These are phyloP conservation scores for Columba guinea DNA, from an alignment of 2,797 vertebrate genomes.

Conservation along the genomic window DNA sequence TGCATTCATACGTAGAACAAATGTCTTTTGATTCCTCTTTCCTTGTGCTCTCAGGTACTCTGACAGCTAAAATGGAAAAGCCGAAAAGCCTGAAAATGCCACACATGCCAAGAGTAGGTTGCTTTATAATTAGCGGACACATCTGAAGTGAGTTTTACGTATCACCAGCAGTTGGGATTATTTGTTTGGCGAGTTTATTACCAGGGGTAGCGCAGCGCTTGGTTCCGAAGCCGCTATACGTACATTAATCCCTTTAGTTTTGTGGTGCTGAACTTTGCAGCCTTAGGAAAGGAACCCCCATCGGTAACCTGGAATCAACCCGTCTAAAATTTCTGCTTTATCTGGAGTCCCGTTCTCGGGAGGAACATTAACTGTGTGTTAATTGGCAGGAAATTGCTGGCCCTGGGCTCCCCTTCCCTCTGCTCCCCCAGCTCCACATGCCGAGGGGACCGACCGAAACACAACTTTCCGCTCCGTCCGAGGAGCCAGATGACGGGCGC, in stretches of 20 bases:
- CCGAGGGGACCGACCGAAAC: constrained; percentile 60
- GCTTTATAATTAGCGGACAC: neutral
- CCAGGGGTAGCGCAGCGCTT: neutral
- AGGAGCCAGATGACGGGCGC: constrained; percentile 71
- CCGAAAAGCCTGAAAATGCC: neutral
- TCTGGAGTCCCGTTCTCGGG: constrained; percentile 34
- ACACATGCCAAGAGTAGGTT: neutral
- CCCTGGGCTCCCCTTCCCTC: neutral
- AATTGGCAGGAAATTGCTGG: constrained; percentile 70
- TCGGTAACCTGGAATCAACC: constrained; percentile 6
- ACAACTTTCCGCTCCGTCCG: constrained; percentile 69
- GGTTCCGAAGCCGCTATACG: neutral
- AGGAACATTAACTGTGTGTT: constrained; percentile 63
- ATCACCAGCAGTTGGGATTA: neutral
- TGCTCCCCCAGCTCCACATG: neutral
- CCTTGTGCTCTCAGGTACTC: constrained; percentile 24
- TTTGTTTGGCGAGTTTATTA: neutral
- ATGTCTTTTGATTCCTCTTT: constrained; percentile 43
- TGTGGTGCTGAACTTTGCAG: neutral
- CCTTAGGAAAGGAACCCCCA: neutral
- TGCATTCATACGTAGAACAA: constrained; percentile 43
- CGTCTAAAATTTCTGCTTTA: neutral
- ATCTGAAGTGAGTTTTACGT: neutral
- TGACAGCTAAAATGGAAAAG: neutral
- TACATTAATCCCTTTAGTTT: neutral